phyloP scores from a whole-genome alignment of 2,113 vertebrate species.

The Prunella himalayana region DNA sequence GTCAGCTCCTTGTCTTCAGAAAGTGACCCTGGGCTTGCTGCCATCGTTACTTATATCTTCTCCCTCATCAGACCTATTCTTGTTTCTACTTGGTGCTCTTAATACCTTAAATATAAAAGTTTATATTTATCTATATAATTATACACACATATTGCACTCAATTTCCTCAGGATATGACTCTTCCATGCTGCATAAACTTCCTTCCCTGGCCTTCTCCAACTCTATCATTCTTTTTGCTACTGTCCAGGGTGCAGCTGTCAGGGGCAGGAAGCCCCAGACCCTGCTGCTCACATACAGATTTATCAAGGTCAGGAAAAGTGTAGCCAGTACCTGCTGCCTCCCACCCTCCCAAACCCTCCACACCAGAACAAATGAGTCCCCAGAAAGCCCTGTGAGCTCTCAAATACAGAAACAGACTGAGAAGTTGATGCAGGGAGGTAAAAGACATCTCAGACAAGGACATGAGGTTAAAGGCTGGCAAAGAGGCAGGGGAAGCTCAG shows the following conservation, averaged over 20 bases:
- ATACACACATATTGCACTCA: background rate
- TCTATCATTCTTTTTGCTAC: constrained; percentile 42
- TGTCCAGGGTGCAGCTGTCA: constrained; percentile 41
- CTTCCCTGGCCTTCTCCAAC: constrained; percentile 24
- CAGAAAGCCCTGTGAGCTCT: background rate
- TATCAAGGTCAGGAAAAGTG: constrained; percentile 21
- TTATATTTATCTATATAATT: constrained; percentile 53
- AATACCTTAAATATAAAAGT: constrained; percentile 42
- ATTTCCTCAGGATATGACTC: constrained; percentile 52
- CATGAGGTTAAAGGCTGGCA: background rate
- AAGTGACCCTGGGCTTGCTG: background rate
- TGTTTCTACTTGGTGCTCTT: background rate
- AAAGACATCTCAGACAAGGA: background rate
- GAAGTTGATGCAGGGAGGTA: background rate
- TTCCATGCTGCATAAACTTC: constrained; percentile 46
- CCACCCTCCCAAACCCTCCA: background rate
- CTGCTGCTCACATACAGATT: background rate
- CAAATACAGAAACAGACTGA: background rate
- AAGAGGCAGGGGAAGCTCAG: background rate
- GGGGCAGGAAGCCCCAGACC: constrained; percentile 21
- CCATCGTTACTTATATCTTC: background rate
- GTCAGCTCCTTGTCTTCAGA: background rate
- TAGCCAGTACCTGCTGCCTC: background rate
- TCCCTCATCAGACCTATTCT: background rate
- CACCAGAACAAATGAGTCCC: background rate